Conservation (phyloP, 2,797 vertebrate species). For the Sciurus vulgaris region DNA sequence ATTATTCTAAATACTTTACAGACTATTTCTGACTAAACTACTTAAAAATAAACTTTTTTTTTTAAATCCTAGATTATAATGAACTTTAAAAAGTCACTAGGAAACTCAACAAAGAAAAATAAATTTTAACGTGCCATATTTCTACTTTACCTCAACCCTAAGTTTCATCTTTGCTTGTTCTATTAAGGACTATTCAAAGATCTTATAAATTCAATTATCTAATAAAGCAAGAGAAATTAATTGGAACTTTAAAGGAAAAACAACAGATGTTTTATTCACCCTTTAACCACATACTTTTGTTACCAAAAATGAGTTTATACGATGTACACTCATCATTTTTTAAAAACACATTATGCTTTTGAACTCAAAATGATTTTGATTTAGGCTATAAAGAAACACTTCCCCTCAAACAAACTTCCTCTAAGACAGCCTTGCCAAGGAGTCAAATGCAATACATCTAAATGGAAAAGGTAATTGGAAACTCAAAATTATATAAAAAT, state of each 20-base stretch:
- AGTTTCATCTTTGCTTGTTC: not conserved
- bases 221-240: constrained; percentile 44
- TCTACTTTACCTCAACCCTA: not conserved
- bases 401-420: constrained; percentile 21
- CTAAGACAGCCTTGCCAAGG: not conserved
- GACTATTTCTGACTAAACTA: constrained; percentile 50
- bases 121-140: not conserved
- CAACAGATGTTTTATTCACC: not conserved
- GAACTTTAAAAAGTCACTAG: constrained; percentile 34
- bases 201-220: constrained; percentile 50
- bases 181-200: constrained; percentile 14
- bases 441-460: not conserved
- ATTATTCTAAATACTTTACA: constrained; percentile 59
- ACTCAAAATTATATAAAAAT: constrained; percentile 48
- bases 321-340: not conserved
- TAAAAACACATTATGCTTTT: constrained; percentile 17
- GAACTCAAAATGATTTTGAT: constrained; percentile 67
- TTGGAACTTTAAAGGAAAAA: constrained; percentile 50
- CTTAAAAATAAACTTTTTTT: not conserved
- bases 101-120: constrained; percentile 13
- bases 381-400: constrained; percentile 4
- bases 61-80: constrained; percentile 59
- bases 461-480: constrained; percentile 19
- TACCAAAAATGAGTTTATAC: constrained; percentile 58
- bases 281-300: constrained; percentile 16